phyloP scores from a whole-genome alignment of 2,113 vertebrate genomes.

The Lepisosteus osseus region DNA sequence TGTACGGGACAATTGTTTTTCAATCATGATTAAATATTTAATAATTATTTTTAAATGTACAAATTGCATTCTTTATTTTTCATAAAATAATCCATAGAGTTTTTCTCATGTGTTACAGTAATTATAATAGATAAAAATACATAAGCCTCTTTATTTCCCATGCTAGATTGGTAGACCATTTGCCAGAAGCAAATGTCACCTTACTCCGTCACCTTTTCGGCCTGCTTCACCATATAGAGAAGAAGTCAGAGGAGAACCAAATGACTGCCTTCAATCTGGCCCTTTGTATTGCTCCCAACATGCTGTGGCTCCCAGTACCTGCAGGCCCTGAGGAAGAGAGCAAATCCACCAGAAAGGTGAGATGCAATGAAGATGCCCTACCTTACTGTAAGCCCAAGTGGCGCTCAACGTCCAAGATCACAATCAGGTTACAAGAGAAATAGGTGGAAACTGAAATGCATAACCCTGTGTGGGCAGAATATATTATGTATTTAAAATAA shows the following conservation, averaged over 20 bases:
- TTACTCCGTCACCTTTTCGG: constrained; percentile 69
- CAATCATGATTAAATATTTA: no score
- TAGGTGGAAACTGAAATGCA: no score
- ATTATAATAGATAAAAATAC: not conserved
- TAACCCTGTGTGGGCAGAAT: no score
- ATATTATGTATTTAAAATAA: no score
- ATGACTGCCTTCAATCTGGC: constrained; percentile 75
- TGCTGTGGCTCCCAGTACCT: constrained; percentile 64
- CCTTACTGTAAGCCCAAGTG: not conserved
- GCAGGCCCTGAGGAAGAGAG: constrained; percentile 67
- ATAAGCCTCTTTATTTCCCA: not conserved
- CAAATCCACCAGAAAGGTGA: constrained; percentile 66
- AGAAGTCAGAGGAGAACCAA: constrained; percentile 64
- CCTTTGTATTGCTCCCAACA: constrained; percentile 75
- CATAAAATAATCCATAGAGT: not conserved
- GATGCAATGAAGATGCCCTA: no score
- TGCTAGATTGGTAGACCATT: constrained; percentile 58
- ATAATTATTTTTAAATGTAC: no score
- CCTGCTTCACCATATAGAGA: constrained; percentile 66
- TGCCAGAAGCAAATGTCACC: constrained; percentile 64
- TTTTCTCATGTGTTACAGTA: not conserved
- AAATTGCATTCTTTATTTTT: no score
- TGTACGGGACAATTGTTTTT: no score
- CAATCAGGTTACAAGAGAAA: no score
- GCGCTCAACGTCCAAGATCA: not conserved